Conservation (phyloP, 2,113 vertebrate species). For the Bubo blakistoni region DNA sequence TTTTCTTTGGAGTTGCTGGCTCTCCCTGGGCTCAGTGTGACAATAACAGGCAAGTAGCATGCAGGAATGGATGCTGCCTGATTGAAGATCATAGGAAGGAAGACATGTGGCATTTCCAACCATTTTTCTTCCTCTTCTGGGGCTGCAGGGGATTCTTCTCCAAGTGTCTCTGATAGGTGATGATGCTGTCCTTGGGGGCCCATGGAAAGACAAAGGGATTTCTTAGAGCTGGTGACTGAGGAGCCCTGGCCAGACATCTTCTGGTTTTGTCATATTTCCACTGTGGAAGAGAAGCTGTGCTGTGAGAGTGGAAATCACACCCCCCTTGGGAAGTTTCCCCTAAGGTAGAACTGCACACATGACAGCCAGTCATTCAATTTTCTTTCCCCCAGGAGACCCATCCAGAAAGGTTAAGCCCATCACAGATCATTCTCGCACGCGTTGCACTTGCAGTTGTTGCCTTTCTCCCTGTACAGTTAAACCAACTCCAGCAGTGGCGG, state of each 20-base stretch:
- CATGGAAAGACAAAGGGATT: neutral
- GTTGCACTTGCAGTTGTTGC: neutral
- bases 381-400: neutral
- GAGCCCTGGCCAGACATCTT: neutral
- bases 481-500: neutral
- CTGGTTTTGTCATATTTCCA: neutral
- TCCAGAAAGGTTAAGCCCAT: neutral
- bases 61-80: neutral
- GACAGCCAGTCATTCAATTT: neutral
- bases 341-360: neutral
- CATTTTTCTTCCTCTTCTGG: neutral
- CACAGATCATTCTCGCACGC: fast-evolving
- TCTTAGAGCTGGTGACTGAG: neutral
- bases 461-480: neutral
- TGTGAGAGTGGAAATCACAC: neutral
- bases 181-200: neutral
- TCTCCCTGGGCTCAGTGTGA: neutral
- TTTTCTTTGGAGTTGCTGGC: neutral
- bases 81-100: neutral
- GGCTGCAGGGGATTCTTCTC: neutral
- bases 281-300: neutral
- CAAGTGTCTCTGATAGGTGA: neutral
- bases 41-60: neutral
- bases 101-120: neutral
- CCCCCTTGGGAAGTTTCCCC: neutral